Evolutionary conservation across 2,113 vertebrate species (phyloP).

Genomic region (Romanogobio albipinnatus): DNA sequence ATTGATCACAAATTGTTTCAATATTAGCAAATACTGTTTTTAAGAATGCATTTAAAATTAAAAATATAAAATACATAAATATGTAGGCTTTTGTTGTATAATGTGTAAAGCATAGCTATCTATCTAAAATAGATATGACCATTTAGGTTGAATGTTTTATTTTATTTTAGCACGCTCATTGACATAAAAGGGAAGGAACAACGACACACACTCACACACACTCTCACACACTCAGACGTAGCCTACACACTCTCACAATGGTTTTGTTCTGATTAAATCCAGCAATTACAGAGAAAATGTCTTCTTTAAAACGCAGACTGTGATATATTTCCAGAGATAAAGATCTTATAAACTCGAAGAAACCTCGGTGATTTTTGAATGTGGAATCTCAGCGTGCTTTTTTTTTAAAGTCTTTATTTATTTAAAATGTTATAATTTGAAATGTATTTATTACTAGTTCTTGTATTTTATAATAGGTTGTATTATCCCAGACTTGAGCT

Average conservation of each 20-base stretch:
- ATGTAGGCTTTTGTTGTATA: too few species aligned
- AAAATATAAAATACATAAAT: not conserved
- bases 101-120: too few species aligned
- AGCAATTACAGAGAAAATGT: not conserved
- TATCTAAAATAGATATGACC: too few species aligned
- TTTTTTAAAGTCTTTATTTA: not conserved
- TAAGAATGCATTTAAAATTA: not conserved
- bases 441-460: not conserved
- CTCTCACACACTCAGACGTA: not conserved
- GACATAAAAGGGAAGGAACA: not conserved
- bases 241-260: not conserved
- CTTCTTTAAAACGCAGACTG: not conserved
- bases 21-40: not conserved
- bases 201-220: not conserved
- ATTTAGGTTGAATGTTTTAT: too few species aligned
- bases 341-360: not conserved
- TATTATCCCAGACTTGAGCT: not conserved
- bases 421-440: not conserved
- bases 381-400: not conserved
- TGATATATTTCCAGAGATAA: not conserved
- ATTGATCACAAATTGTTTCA: not conserved
- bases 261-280: not conserved
- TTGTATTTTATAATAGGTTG: not conserved
- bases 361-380: not conserved
- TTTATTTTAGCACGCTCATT: not conserved